phyloP scores from a whole-genome alignment of 2,113 vertebrate genomes.

The Pavo muticus region DNA sequence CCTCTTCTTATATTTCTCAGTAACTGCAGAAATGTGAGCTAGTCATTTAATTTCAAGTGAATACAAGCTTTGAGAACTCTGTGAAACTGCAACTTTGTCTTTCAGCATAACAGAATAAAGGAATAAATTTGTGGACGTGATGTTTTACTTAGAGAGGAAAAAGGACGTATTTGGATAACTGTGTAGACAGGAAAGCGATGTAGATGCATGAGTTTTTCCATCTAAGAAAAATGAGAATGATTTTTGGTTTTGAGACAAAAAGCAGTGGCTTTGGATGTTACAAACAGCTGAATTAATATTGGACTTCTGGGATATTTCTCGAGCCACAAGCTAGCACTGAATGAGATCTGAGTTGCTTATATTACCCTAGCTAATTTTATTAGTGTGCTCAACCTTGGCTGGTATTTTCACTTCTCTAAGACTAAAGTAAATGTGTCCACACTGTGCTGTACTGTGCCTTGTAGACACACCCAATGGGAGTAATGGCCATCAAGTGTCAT shows the following conservation, averaged over 20 bases:
- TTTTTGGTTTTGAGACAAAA: neutral
- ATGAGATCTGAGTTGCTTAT: neutral
- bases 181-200: constrained; percentile 6
- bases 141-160: constrained; percentile 7
- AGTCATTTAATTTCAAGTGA: constrained; percentile 18
- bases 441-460: fast-evolving
- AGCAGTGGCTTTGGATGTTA: neutral
- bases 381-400: neutral
- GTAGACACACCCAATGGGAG: neutral
- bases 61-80: constrained; percentile 23
- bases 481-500: neutral
- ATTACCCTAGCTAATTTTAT: neutral
- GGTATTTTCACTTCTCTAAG: neutral
- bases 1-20: constrained; percentile 70
- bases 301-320: neutral
- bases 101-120: neutral
- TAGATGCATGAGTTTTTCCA: neutral
- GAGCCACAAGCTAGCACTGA: neutral
- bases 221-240: constrained; percentile 35
- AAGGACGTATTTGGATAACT: neutral
- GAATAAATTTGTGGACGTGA: constrained; percentile 48
- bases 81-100: constrained; percentile 47
- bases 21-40: constrained; percentile 67
- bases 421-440: neutral
- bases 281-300: constrained; percentile 35